Conservation (phyloP, 1,140 invertebrate genomes). For the Panulirus ornatus region DNA sequence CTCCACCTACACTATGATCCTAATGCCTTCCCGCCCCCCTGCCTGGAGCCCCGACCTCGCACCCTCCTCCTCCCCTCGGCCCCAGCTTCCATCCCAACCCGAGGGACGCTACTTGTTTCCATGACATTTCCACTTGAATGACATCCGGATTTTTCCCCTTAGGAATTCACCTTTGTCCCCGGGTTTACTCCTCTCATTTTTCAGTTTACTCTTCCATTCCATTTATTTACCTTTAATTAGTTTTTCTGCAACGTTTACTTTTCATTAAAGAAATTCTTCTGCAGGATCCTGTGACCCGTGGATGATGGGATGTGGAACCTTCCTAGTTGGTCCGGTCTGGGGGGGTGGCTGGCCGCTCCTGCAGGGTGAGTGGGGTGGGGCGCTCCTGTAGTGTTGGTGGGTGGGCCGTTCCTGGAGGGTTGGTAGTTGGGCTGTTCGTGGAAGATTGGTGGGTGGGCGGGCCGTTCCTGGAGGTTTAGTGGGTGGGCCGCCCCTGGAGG, state of each 20-base stretch:
- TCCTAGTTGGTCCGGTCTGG: too few species aligned
- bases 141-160: not conserved
- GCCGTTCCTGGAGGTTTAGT: too few species aligned
- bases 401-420: too few species aligned
- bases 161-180: not conserved
- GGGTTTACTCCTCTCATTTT: not conserved
- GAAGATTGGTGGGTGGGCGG: too few species aligned
- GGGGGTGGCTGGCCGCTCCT: too few species aligned
- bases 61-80: not conserved
- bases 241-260: slow-evolving; percentile 38
- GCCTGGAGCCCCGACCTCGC: not conserved
- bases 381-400: too few species aligned
- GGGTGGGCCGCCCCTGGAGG: too few species aligned
- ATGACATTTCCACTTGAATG: slow-evolving; percentile 1
- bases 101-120: not conserved
- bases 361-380: too few species aligned
- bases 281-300: not conserved
- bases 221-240: slow-evolving; percentile 47
- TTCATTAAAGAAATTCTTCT: slow-evolving; percentile 22
- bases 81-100: not conserved
- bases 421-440: too few species aligned
- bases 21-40: not conserved
- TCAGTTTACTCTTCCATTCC: slow-evolving; percentile 7
- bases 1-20: not conserved
- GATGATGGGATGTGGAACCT: too few species aligned